Conservation (phyloP, 2,113 vertebrate species). For the Mastomys coucha region DNA sequence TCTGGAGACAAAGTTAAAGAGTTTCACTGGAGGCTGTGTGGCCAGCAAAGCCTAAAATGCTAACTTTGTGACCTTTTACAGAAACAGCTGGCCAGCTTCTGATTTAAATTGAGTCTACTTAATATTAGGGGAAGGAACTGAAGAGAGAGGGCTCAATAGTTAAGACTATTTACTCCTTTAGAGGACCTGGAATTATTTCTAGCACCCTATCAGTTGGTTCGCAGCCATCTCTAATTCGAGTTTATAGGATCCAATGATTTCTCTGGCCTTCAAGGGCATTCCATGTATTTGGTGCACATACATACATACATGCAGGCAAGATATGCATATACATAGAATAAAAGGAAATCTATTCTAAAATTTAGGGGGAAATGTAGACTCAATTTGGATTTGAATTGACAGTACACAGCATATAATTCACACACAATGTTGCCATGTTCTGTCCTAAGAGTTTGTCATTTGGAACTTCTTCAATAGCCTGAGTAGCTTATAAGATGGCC, state of each 20-base stretch:
- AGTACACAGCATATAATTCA: neutral
- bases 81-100: neutral
- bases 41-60: neutral
- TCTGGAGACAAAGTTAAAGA: neutral
- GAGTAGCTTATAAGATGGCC: neutral
- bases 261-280: neutral
- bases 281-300: neutral
- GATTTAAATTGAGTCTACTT: conserved; percentile 12
- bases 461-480: neutral
- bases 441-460: neutral
- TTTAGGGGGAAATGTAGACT: neutral
- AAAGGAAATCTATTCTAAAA: conserved; percentile 3
- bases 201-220: neutral
- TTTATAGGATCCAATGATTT: neutral
- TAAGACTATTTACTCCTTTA: neutral
- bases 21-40: neutral
- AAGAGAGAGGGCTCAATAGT: neutral
- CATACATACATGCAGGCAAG: neutral
- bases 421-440: neutral
- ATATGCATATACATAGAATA: neutral
- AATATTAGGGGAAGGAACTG: neutral
- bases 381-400: conserved; percentile 2
- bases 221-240: neutral
- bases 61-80: neutral
- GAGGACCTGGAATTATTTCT: neutral